Evolutionary conservation across 2,888 invertebrate species (phyloP).

Genomic region (Choreutis nemorana): DNA sequence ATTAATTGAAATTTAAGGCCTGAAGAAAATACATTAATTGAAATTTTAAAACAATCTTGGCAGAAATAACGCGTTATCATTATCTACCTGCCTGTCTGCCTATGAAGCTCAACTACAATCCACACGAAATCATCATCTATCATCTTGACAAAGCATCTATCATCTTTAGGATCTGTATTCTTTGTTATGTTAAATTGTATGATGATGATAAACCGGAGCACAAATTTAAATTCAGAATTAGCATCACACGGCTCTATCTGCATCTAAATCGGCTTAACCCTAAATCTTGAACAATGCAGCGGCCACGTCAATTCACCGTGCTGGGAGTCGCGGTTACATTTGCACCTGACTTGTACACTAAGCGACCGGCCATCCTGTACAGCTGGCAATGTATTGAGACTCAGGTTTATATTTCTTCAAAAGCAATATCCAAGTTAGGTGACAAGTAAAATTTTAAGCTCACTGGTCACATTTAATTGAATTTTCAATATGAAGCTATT

Average conservation of each 20-base stretch:
- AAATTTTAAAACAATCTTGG: too few species aligned
- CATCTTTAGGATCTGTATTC: slow-evolving; percentile 19
- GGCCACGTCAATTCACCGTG: too few species aligned
- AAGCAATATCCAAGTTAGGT: slow-evolving; percentile 16
- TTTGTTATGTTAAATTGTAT: slow-evolving; percentile 31
- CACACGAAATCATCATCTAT: slow-evolving; percentile 11
- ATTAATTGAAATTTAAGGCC: too few species aligned
- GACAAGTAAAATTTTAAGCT: slow-evolving; percentile 33
- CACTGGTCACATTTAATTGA: slow-evolving; percentile 57
- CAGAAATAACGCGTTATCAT: too few species aligned
- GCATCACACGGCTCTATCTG: slow-evolving; percentile 43
- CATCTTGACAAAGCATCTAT: slow-evolving; percentile 21
- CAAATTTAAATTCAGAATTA: slow-evolving; percentile 46
- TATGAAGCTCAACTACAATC: too few species aligned
- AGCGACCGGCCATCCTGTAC: slow-evolving; percentile 10
- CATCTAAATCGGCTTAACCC: slow-evolving; percentile 56
- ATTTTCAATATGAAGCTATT: too few species aligned
- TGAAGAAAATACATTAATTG: too few species aligned
- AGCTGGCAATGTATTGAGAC: slow-evolving; percentile 24
- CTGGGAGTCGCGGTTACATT: too few species aligned
- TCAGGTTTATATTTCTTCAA: slow-evolving; percentile 10
- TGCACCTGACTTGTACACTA: too few species aligned
- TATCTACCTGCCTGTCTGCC: too few species aligned
- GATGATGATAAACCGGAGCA: slow-evolving; percentile 25
- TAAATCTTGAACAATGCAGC: slow-evolving; percentile 22